phyloP scores from a whole-genome alignment of 2,797 vertebrate genomes.

The Acanthurus leucopareius region DNA sequence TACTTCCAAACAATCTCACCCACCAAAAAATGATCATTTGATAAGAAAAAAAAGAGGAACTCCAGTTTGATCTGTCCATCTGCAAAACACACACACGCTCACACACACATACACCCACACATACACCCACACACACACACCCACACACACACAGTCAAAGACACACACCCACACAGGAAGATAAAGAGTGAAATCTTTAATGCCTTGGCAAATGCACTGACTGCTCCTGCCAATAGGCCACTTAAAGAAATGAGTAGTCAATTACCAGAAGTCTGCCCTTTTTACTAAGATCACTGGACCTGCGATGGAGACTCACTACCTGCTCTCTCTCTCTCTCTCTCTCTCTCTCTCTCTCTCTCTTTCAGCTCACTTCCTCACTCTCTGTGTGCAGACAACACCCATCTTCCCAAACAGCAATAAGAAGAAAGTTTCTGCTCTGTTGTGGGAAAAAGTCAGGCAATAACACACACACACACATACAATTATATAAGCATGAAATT shows the following conservation, averaged over 20 bases:
- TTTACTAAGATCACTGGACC: constrained; percentile 79
- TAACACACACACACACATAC: constrained; percentile 1
- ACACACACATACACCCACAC: no score
- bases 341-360: no score
- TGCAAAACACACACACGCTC: no score
- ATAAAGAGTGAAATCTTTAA: constrained; percentile 76
- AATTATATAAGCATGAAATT: constrained; percentile 8
- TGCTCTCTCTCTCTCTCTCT: constrained; percentile 10
- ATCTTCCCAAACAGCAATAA: constrained; percentile 34
- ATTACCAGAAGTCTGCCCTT: constrained; percentile 82
- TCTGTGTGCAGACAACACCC: constrained; percentile 17
- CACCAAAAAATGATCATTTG: constrained; percentile 46
- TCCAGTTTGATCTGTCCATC: constrained; percentile 43
- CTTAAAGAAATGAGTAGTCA: constrained; percentile 88
- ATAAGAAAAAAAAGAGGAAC: constrained; percentile 38
- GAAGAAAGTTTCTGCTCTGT: constrained; percentile 32
- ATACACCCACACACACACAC: constrained; percentile 14
- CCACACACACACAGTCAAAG: constrained; percentile 21
- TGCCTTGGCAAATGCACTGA: constrained; percentile 79
- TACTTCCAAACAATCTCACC: constrained; percentile 21
- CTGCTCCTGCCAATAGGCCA: constrained; percentile 83
- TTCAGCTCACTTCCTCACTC: background rate
- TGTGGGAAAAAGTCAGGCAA: constrained; percentile 15
- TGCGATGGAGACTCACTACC: constrained; percentile 46
- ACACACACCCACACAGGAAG: constrained; percentile 39